Conservation (phyloP, 2,888 invertebrate genomes). For the Drosophila borealis region DNA sequence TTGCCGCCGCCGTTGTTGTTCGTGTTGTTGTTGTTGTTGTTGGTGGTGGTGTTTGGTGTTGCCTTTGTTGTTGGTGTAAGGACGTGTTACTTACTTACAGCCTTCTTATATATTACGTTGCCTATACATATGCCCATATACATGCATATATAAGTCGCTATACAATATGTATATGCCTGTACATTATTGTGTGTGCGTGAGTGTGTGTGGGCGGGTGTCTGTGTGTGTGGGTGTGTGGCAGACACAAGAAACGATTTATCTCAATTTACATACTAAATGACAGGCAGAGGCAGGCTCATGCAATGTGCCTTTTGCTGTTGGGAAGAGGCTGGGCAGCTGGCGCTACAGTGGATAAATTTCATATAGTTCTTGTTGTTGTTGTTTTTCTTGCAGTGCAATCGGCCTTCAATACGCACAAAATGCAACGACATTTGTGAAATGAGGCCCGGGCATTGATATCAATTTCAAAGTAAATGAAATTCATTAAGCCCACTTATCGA, state of each 20-base stretch:
- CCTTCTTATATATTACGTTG: constrained; percentile 51
- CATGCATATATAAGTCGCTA: constrained; percentile 21
- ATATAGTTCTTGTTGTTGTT: constrained; percentile 20
- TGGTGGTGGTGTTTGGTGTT: not conserved
- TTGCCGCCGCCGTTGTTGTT: constrained; percentile 10
- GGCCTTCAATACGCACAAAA: constrained; percentile 34
- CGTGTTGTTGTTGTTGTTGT: constrained; percentile 30
- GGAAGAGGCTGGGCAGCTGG: constrained; percentile 7
- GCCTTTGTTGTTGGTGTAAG: constrained; percentile 53
- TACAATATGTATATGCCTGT: constrained; percentile 40
- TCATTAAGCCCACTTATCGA: constrained; percentile 57
- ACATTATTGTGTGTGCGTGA: constrained; percentile 21
- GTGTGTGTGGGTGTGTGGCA: constrained; percentile 47
- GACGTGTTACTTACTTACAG: constrained; percentile 73
- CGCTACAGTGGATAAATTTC: constrained; percentile 45
- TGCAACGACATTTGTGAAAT: constrained; percentile 57
- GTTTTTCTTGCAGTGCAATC: constrained; percentile 23
- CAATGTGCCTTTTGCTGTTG: constrained; percentile 58
- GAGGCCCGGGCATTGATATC: constrained; percentile 68
- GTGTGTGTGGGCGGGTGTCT: constrained; percentile 15
- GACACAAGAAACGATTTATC: constrained; percentile 79
- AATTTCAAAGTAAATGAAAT: constrained; percentile 63
- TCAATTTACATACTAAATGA: constrained; percentile 81
- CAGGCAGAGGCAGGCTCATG: constrained; percentile 70
- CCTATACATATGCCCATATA: constrained; percentile 37